Percentiles rank a stretch among this genome's conserved stretches.
These are phyloP conservation scores for Phyto melanocephala DNA, from an alignment of 2,888 invertebrate species.

Conservation along the genomic window DNA sequence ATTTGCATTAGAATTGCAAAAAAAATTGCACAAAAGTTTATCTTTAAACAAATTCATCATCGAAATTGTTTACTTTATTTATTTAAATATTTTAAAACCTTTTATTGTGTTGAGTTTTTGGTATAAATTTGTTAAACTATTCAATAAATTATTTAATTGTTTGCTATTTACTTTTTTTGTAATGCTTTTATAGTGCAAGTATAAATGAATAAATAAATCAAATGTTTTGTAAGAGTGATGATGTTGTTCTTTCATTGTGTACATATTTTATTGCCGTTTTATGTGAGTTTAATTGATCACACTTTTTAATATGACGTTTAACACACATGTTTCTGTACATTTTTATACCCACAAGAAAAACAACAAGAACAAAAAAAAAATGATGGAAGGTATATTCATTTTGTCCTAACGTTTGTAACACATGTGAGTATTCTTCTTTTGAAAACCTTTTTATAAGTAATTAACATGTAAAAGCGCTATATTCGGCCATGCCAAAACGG, in stretches of 20 bases:
- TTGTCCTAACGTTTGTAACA: no score
- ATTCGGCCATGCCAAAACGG: no score
- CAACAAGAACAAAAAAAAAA: no score
- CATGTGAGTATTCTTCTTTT: no score
- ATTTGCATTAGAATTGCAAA: background rate
- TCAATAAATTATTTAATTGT: slow-evolving; percentile 23
- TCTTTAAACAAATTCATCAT: slow-evolving; percentile 11
- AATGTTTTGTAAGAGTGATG: slow-evolving; percentile 14
- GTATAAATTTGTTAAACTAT: background rate
- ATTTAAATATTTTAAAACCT: background rate
- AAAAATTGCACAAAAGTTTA: background rate
- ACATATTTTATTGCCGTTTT: slow-evolving; percentile 5
- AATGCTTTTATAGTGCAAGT: no score
- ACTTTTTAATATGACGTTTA: slow-evolving; percentile 43
- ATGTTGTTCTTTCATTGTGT: slow-evolving; percentile 1
- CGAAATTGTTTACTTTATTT: slow-evolving; percentile 14
- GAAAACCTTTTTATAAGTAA: no score
- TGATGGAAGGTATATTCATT: no score
- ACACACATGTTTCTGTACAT: background rate
- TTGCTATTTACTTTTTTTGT: slow-evolving; percentile 20
- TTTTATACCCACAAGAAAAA: no score
- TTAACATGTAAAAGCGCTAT: no score
- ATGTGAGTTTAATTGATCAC: slow-evolving; percentile 55
- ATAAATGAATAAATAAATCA: background rate
- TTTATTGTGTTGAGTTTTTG: background rate